Evolutionary conservation across 2,797 vertebrate species (phyloP), one percentile per base, ranked within the genome.

Genomic region (Atherinosoma microstoma): DNA sequence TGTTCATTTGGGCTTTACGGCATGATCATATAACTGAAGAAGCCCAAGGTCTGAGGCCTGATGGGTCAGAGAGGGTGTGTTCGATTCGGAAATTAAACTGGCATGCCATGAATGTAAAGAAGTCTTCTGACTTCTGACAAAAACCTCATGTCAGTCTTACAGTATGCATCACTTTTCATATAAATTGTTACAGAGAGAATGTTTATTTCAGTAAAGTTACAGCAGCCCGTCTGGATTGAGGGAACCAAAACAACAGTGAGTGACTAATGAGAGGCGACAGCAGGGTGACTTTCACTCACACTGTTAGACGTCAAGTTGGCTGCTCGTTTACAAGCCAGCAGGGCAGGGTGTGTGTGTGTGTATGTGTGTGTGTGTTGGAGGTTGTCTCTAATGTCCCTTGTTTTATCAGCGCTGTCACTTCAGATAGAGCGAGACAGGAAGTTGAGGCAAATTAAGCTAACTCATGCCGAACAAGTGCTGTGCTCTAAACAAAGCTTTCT

Each of bases 381-480:
- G 36, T 56, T 60, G 45, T 58, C 32, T 70, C 66, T 54, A 66
- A 36, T 49, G 70, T 53, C 81, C 20, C 65, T 64, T 0, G 30
- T 56, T 64, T 29, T 47, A 78, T 85, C 59, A 86, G 56, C 0
- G 20, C 74, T 76, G 84, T 87, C 80, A 76, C 68, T 82, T 76
- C 11, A 65, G 59, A 89, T 84, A n/a, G 57, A 74, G 30, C 74
- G 1, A 53, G 84, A 87, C 89, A 84, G 69, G 72, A 75, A 87
- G 84, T 88, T 73, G 12, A 73, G 77, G 80, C 64, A 40, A 27
- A 88, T 87, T 63, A 86, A 65, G 64, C 67, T 29, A 79, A 83
- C 57, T 69, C 35, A 0, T 18, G 53, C 56, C 36, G 53, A 79
- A 64, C 3, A 18, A 58, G 73, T 60, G 54, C 36, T 27, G 15